A percentile compares a stretch with the other conserved stretches of the same genome.
phyloP scores from a whole-genome alignment of 2,888 invertebrate genomes.

The Argyresthia albistria region DNA sequence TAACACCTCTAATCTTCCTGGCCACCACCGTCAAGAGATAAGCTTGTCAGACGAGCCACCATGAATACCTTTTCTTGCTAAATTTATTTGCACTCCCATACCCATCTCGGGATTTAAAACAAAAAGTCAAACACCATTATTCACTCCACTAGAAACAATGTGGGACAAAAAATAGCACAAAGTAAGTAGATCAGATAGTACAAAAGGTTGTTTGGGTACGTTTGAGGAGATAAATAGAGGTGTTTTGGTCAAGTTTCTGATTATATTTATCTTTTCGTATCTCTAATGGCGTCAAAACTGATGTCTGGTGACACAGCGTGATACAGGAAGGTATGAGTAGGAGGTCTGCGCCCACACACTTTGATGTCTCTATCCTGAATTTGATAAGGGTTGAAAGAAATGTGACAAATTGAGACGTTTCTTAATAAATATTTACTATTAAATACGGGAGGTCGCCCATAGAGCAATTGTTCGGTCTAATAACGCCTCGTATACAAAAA shows the following conservation, averaged over 20 bases:
- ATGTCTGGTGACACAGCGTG: constrained; percentile 60
- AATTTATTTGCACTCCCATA: constrained; percentile 57
- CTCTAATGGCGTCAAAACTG: constrained; percentile 64
- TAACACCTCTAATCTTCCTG: constrained; percentile 47
- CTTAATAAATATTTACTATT: constrained; percentile 19
- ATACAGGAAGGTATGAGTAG: constrained; percentile 58
- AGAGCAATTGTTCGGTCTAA: constrained; percentile 30
- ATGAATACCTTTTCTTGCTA: constrained; percentile 36
- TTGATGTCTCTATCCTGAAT: constrained; percentile 52
- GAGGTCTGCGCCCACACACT: constrained; percentile 56
- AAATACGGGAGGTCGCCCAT: constrained; percentile 43
- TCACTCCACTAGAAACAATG: constrained; percentile 48
- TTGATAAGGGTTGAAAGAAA: constrained; percentile 37
- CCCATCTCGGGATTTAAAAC: constrained; percentile 39
- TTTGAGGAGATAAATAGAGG: constrained; percentile 43
- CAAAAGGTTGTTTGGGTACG: constrained; percentile 45
- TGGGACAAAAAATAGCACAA: constrained; percentile 41
- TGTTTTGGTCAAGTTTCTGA: constrained; percentile 50
- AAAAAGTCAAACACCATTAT: constrained; percentile 51
- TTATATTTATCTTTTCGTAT: constrained; percentile 57
- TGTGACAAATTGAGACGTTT: constrained; percentile 50
- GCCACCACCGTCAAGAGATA: constrained; percentile 40
- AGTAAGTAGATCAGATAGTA: constrained; percentile 63
- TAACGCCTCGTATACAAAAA: constrained; percentile 26
- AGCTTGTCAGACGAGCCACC: constrained; percentile 25